Percentiles rank a stretch among this genome's conserved stretches.
Evolutionary conservation across 2,797 vertebrate species (phyloP).

Genomic region (Platyrinchus mystaceus): DNA sequence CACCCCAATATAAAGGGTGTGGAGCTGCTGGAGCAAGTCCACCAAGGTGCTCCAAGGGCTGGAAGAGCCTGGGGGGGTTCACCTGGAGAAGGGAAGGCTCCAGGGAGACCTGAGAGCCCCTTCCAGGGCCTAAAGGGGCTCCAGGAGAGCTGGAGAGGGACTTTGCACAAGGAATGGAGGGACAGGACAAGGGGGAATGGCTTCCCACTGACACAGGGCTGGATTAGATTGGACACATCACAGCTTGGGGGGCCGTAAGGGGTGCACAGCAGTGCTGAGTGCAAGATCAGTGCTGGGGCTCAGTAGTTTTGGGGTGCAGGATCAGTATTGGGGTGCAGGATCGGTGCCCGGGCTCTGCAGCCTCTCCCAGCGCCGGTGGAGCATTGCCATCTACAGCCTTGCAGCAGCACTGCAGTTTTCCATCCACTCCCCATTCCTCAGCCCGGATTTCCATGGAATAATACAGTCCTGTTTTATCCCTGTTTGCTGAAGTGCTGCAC

Average conservation of each 20-base stretch:
- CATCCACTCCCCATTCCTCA: neutral
- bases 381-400: slow-evolving; percentile 31
- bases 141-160: neutral
- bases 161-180: no score
- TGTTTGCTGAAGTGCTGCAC: neutral
- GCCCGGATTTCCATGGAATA: fast-evolving
- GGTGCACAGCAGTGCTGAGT: neutral
- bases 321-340: neutral
- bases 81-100: neutral
- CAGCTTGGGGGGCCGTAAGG: fast-evolving
- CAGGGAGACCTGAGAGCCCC: neutral
- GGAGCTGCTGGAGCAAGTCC: neutral
- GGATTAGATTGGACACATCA: fast-evolving
- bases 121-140: neutral
- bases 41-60: neutral
- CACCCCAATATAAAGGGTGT: fast-evolving
- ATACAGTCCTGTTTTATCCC: neutral
- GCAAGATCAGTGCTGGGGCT: neutral
- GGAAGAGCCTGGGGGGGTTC: neutral
- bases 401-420: neutral
- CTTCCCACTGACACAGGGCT: neutral
- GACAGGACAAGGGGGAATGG: neutral
- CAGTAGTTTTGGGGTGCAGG: neutral
- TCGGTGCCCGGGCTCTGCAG: neutral
- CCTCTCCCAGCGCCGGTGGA: neutral